Evolutionary conservation across 2,113 vertebrate species (phyloP), one percentile per base, ranked within the genome.

Genomic region (Phoenicopterus ruber): DNA sequence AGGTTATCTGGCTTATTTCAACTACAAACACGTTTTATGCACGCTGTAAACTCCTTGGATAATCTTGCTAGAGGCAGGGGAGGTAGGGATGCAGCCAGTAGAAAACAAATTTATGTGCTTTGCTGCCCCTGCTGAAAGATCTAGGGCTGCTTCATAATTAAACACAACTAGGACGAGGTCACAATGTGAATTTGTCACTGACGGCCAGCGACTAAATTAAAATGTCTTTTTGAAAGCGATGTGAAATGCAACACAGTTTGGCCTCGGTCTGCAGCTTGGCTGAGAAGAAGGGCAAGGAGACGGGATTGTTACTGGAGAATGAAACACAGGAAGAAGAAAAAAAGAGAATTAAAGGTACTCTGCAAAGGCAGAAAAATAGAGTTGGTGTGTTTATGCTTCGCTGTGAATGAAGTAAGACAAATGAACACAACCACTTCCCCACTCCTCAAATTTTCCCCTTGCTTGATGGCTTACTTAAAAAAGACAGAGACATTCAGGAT

Each of bases 1-100:
- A 49, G 17, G 6, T 67, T 58, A 6, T 7, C 19, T 24, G 52
- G 38, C 44, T 90, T 59, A 36, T 80, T 80, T 28, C 13, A 72
- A 72, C 7, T 19, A 29, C 9, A 9, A 25, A 22, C 0, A 4
- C 2, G 0, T 28, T 40, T 26, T 50, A 55, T 2, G 7, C 10
- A 10, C 0, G 0, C 9, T 5, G 52, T 21, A 34, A n/a, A 63
- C 34, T 54, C 81, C 20, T 21, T 0, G 10, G 50, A 57, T 54
- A 4, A 40, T 38, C 69, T 34, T 6, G 11, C 77, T 24, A 15
- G 49, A 70, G 61, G 52, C 36, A 17, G 70, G 47, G 32, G 49
- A 46, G 22, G 26, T 10, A 8, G 17, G 10, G 67, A 38, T 7
- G 36, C 38, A 29, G 49, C 12, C 19, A 7, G 9, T 13, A 34